A percentile compares a stretch with the other conserved stretches of the same genome.
Evolutionary conservation across 2,888 invertebrate species (phyloP).

Genomic region (Teinopalpus imperialis): DNA sequence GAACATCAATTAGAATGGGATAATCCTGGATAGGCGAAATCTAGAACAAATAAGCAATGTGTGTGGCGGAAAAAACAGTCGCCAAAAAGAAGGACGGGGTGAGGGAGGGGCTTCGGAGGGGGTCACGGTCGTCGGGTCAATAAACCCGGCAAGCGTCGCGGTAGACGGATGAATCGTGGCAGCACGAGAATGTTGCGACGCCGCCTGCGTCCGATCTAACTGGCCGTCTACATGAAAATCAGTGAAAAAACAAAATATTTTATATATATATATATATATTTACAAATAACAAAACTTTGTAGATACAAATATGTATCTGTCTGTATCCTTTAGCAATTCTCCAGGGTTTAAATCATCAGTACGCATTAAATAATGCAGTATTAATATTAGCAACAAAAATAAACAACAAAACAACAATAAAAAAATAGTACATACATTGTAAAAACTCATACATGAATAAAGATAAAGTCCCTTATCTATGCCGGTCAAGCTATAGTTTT

Average conservation of each 20-base stretch:
- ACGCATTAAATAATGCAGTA: too few relatives aligned
- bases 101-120: constrained; percentile 40
- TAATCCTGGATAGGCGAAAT: constrained; percentile 27
- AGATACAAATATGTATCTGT: too few relatives aligned
- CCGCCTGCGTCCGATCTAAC: constrained; percentile 7
- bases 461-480: too few relatives aligned
- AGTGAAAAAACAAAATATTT: constrained; percentile 1
- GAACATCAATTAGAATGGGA: constrained; percentile 27
- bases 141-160: constrained; percentile 53
- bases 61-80: constrained; percentile 31
- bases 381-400: too few relatives aligned
- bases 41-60: constrained; percentile 41
- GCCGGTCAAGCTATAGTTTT: too few relatives aligned
- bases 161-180: constrained; percentile 42
- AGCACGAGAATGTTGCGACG: constrained; percentile 39
- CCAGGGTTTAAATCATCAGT: too few relatives aligned
- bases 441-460: too few relatives aligned
- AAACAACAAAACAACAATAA: too few relatives aligned
- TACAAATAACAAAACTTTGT: too few relatives aligned
- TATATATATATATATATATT: too few relatives aligned
- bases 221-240: constrained; percentile 4
- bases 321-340: too few relatives aligned
- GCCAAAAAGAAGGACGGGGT: constrained; percentile 35
- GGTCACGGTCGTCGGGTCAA: constrained; percentile 75
- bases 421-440: too few relatives aligned